Evolutionary conservation across 37 sponge, comb jelly and placozoan genomes (phyloP).

Genomic region (Aplysina aerophoba): DNA sequence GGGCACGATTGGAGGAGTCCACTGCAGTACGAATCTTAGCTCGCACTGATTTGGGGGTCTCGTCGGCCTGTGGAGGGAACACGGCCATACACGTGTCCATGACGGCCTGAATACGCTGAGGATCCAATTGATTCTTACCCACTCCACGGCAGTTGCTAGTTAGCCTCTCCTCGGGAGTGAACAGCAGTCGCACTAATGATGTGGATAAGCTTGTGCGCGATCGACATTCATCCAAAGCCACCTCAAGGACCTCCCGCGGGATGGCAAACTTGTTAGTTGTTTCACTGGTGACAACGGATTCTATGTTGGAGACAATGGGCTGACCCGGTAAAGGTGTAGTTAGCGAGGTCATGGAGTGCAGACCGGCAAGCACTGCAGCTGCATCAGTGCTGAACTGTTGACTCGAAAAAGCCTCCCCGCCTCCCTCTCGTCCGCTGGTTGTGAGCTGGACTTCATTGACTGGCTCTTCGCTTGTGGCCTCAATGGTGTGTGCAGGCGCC

Average conservation of each 20-base stretch:
- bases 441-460: constrained; percentile 26
- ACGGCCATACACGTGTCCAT: constrained; percentile 34
- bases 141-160: constrained; percentile 28
- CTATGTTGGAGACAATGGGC: constrained; percentile 10
- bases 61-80: constrained; percentile 36
- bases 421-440: background rate
- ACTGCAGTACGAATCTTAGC: constrained; percentile 15
- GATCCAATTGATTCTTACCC: constrained; percentile 22
- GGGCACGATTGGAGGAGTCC: constrained; percentile 28
- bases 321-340: background rate
- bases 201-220: constrained; percentile 29
- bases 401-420: background rate
- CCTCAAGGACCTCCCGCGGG: constrained; percentile 24
- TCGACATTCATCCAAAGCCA: constrained; percentile 24
- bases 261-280: constrained; percentile 7
- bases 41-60: constrained; percentile 26
- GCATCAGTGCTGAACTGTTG: constrained; percentile 30
- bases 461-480: constrained; percentile 26
- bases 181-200: constrained; percentile 13
- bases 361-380: constrained; percentile 32
- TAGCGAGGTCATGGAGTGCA: constrained; percentile 4
- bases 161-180: constrained; percentile 9
- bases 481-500: background rate
- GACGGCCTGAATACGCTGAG: constrained; percentile 14
- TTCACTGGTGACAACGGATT: constrained; percentile 19